Evolutionary conservation across 2,113 vertebrate species (phyloP).

Genomic region (Anoplopoma fimbria): DNA sequence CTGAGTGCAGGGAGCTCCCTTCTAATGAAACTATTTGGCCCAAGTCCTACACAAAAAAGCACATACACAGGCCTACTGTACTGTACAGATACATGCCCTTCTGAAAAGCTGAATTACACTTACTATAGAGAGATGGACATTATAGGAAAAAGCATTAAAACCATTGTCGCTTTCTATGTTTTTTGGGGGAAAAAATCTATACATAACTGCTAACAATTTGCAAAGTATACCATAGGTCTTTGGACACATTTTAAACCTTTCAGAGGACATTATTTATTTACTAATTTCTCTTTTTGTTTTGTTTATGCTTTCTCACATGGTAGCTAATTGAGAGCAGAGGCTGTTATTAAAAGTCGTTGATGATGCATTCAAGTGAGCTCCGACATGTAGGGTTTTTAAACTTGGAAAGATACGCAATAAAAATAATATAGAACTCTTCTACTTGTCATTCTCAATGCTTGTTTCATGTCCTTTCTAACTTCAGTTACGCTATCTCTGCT

Average conservation of each 20-base stretch:
- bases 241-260: neutral
- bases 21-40: slow-evolving; percentile 51
- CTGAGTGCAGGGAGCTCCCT: slow-evolving; percentile 46
- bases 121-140: neutral
- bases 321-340: neutral
- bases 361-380: neutral
- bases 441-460: neutral
- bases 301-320: neutral
- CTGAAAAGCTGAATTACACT: neutral
- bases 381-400: neutral
- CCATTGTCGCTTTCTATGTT: neutral
- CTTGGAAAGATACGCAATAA: neutral
- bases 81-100: neutral
- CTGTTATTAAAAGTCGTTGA: neutral
- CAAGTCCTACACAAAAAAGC: slow-evolving; percentile 21
- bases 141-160: neutral
- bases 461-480: too few relatives aligned
- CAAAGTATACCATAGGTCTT: neutral
- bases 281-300: neutral
- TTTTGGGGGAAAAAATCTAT: neutral
- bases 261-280: neutral
- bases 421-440: neutral
- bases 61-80: slow-evolving; percentile 3
- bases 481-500: too few relatives aligned
- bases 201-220: neutral